A percentile compares a stretch with the other conserved stretches of the same genome.
phyloP scores from a whole-genome alignment of 2,797 vertebrate species.

The Pygocentrus nattereri region DNA sequence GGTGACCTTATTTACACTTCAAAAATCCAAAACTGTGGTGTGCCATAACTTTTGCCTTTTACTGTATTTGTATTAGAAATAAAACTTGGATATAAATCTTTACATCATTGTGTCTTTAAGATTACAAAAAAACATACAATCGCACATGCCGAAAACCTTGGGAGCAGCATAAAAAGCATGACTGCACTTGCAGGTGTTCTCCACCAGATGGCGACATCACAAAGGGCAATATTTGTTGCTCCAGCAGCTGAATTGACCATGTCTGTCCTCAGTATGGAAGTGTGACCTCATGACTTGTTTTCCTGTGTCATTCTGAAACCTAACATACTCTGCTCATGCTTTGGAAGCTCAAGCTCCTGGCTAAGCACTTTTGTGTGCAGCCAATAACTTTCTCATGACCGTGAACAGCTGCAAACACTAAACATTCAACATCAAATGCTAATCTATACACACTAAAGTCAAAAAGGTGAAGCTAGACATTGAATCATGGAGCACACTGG shows the following conservation, averaged over 20 bases:
- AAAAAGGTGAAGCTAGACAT: neutral
- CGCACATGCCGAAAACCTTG: too few relatives aligned
- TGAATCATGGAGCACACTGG: neutral
- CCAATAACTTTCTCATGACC: neutral
- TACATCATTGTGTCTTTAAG: too few relatives aligned
- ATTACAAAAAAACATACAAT: too few relatives aligned
- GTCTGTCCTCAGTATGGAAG: neutral
- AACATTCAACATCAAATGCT: too few relatives aligned
- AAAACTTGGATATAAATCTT: too few relatives aligned
- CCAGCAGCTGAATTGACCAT: neutral
- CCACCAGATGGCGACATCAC: constrained; percentile 19
- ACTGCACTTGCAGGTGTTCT: neutral
- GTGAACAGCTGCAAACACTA: too few relatives aligned
- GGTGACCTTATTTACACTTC: too few relatives aligned
- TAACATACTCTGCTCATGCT: neutral
- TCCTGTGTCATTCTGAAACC: neutral
- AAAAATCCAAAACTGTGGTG: too few relatives aligned
- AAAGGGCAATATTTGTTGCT: too few relatives aligned
- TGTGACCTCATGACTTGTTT: neutral
- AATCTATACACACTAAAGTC: neutral
- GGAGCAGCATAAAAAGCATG: too few relatives aligned
- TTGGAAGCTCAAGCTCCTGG: neutral
- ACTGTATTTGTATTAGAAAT: too few relatives aligned
- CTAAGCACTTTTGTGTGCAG: neutral
- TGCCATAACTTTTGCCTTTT: too few relatives aligned